These are phyloP conservation scores for Catocala sponsa DNA, from an alignment of 2,888 invertebrate species.

Conservation along the genomic window DNA sequence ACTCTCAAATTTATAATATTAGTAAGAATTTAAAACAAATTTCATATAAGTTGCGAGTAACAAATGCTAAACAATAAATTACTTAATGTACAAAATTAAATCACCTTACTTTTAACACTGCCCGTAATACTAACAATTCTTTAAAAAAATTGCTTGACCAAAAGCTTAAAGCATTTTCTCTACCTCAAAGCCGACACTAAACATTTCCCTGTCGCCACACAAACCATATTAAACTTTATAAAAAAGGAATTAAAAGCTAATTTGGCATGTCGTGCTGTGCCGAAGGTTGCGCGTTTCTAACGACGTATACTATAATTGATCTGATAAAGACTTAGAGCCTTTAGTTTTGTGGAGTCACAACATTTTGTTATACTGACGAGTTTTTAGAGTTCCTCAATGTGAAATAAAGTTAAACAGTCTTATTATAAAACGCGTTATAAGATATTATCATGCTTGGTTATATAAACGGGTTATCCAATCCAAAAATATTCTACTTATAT, in stretches of 20 bases:
- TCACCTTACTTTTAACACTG: too few relatives aligned
- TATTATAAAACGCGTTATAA: too few relatives aligned
- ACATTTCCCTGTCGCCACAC: slow-evolving; percentile 37
- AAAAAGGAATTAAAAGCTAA: slow-evolving; percentile 60
- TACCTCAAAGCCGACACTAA: slow-evolving; percentile 15
- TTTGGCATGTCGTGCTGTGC: slow-evolving; percentile 48
- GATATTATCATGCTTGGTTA: too few relatives aligned
- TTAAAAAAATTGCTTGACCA: not conserved
- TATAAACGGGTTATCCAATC: too few relatives aligned
- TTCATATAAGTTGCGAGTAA: too few relatives aligned
- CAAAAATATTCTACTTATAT: too few relatives aligned
- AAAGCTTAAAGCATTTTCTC: slow-evolving; percentile 17
- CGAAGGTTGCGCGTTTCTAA: slow-evolving; percentile 45
- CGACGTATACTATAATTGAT: slow-evolving; percentile 59
- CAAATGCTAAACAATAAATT: too few relatives aligned
- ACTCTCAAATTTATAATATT: too few relatives aligned
- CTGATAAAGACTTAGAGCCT: slow-evolving; percentile 55
- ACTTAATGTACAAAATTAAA: too few relatives aligned
- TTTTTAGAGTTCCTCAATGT: slow-evolving; percentile 8
- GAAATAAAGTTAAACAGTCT: not conserved
- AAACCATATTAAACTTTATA: slow-evolving; percentile 45
- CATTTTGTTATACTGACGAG: slow-evolving; percentile 18
- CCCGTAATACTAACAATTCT: too few relatives aligned
- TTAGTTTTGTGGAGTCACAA: slow-evolving; percentile 34
- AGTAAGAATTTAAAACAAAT: too few relatives aligned